phyloP scores from a whole-genome alignment of 2,113 vertebrate species.

The Macquaria australasica region DNA sequence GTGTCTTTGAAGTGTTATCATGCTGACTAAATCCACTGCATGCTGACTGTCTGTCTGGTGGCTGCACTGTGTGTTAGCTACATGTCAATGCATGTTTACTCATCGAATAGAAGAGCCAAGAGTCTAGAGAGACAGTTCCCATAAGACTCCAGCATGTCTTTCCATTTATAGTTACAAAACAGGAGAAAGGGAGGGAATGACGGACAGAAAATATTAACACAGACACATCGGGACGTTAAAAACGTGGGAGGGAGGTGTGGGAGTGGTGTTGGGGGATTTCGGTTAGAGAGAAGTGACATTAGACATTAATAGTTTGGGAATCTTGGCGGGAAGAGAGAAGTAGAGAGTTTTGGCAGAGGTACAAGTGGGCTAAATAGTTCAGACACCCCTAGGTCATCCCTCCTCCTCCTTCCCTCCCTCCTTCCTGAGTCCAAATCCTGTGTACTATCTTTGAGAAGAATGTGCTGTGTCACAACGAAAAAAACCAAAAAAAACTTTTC shows the following conservation, averaged over 20 bases:
- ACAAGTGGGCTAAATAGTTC: slow-evolving; percentile 85
- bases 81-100: slow-evolving; percentile 42
- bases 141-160: slow-evolving; percentile 7
- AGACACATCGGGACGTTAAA: background rate
- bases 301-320: slow-evolving; percentile 80
- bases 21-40: slow-evolving; percentile 15
- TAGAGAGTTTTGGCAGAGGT: slow-evolving; percentile 66
- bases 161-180: slow-evolving; percentile 58
- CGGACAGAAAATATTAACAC: slow-evolving; percentile 11
- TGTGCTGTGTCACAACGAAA: slow-evolving; percentile 57
- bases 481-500: background rate
- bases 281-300: slow-evolving; percentile 42
- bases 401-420: slow-evolving; percentile 35
- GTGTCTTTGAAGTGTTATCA: slow-evolving; percentile 12
- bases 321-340: slow-evolving; percentile 74
- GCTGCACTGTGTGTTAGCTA: slow-evolving; percentile 3
- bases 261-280: background rate
- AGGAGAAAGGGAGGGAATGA: slow-evolving; percentile 15
- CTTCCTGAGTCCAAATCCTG: slow-evolving; percentile 40
- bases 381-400: slow-evolving; percentile 59
- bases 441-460: slow-evolving; percentile 51
- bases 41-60: slow-evolving; percentile 14
- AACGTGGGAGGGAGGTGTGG: no score
- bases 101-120: slow-evolving; percentile 8
- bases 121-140: slow-evolving; percentile 12